A percentile compares a stretch with the other conserved stretches of the same genome.
These are phyloP conservation scores for Paramuricea clavata DNA, from an alignment of 92 coral and sea anemone species.

Conservation along the genomic window DNA sequence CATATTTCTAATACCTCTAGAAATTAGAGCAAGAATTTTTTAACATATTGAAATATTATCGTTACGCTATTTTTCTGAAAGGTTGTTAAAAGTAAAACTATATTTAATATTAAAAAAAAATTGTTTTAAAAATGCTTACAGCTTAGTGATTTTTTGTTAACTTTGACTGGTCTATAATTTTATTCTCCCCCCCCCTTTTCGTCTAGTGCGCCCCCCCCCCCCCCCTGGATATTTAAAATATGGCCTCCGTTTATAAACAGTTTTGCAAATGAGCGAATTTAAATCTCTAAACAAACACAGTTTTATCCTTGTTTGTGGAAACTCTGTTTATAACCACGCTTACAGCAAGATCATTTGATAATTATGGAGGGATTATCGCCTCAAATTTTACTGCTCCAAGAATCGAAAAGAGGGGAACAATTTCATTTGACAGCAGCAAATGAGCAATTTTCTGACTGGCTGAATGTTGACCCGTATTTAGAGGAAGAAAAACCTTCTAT, in stretches of 20 bases:
- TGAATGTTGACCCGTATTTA: not conserved
- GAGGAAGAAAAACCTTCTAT: not conserved
- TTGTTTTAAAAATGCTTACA: no score
- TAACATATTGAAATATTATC: no score
- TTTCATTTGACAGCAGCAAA: not conserved
- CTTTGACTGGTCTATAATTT: no score
- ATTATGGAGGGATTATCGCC: constrained; percentile 1
- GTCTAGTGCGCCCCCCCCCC: not conserved
- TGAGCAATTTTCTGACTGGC: constrained; percentile 1
- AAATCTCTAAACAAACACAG: constrained; percentile 1
- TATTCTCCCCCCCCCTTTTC: no score
- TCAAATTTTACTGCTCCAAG: not conserved
- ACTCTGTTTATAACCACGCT: not conserved
- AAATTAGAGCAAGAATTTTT: no score
- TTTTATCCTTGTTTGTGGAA: not conserved
- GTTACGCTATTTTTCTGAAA: no score
- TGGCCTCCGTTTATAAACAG: not conserved
- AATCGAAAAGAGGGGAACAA: not conserved
- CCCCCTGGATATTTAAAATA: not conserved
- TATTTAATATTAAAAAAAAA: no score
- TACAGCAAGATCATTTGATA: not conserved
- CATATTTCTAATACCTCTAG: no score
- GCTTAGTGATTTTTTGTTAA: no score
- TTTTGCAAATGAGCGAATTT: not conserved
- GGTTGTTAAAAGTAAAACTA: no score